phyloP scores from a whole-genome alignment of 2,888 invertebrate species.

The Linnaemya vulpina region DNA sequence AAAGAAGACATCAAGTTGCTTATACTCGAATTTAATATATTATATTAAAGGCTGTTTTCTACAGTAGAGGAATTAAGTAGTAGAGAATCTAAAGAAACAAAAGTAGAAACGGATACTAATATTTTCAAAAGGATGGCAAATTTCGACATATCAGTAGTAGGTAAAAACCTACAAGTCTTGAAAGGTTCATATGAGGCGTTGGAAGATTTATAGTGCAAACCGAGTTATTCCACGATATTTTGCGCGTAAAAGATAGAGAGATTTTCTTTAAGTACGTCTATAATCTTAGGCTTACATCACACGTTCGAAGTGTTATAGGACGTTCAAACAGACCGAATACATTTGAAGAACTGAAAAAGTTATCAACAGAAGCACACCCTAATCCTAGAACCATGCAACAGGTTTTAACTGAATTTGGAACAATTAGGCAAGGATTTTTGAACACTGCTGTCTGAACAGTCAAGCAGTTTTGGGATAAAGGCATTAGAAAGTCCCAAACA shows the following conservation, averaged over 20 bases:
- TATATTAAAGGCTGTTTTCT: background rate
- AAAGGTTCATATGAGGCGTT: background rate
- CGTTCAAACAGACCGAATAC: slow-evolving; percentile 4
- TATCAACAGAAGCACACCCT: no score
- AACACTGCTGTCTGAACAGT: no score
- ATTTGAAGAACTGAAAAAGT: background rate
- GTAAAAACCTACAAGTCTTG: background rate
- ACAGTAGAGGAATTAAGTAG: background rate
- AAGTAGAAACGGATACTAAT: background rate
- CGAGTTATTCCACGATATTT: background rate
- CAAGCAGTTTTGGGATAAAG: background rate
- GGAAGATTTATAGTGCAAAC: slow-evolving; percentile 6
- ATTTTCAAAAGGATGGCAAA: background rate
- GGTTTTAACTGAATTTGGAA: slow-evolving; percentile 8
- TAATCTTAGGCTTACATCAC: background rate
- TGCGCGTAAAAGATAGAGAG: background rate
- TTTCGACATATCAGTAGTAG: slow-evolving; percentile 12
- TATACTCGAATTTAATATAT: no score
- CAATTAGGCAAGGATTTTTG: background rate
- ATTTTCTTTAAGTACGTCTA: slow-evolving; percentile 26
- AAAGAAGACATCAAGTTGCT: background rate
- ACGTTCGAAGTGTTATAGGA: background rate
- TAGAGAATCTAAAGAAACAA: background rate
- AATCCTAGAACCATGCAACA: slow-evolving; percentile 16
- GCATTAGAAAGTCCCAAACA: slow-evolving; percentile 1